Conservation (phyloP, 2,797 vertebrate genomes). For the Neosalanx taihuensis region DNA sequence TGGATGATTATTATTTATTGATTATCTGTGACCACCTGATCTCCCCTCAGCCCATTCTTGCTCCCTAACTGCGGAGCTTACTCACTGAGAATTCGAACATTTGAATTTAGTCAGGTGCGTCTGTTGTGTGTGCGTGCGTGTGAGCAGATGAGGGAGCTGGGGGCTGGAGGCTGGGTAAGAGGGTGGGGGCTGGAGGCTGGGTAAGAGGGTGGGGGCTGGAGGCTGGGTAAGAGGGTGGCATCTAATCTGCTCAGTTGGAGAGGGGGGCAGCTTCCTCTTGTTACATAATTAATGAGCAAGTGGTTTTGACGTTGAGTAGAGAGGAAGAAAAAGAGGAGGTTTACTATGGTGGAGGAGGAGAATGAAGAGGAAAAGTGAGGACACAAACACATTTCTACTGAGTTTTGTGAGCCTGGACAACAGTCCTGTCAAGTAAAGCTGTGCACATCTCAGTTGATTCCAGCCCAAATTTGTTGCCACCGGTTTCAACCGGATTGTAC, state of each 20-base stretch:
- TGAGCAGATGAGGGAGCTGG: neutral
- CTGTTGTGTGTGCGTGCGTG: conserved; percentile 11
- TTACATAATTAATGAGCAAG: neutral
- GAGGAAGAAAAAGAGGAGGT: neutral
- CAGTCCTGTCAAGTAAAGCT: too few species aligned
- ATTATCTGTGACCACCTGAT: conserved; percentile 13
- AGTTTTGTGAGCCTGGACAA: too few species aligned
- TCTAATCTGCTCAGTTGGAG: neutral
- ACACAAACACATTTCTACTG: neutral
- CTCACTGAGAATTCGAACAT: conserved; percentile 32
- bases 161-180: too few species aligned
- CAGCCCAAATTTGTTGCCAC: neutral
- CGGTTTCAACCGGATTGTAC: neutral
- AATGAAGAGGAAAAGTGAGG: neutral
- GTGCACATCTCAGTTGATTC: neutral
- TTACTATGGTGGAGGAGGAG: neutral
- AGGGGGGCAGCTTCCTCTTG: neutral
- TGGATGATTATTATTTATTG: conserved; percentile 44
- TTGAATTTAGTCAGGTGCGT: neutral
- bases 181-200: too few species aligned
- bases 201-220: too few species aligned
- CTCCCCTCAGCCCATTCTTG: conserved; percentile 13
- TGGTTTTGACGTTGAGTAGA: neutral
- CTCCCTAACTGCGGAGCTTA: conserved; percentile 25
- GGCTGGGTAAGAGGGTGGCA: neutral